Evolutionary conservation across 2,113 vertebrate genomes (phyloP).

Genomic region (Oophaga pumilio): DNA sequence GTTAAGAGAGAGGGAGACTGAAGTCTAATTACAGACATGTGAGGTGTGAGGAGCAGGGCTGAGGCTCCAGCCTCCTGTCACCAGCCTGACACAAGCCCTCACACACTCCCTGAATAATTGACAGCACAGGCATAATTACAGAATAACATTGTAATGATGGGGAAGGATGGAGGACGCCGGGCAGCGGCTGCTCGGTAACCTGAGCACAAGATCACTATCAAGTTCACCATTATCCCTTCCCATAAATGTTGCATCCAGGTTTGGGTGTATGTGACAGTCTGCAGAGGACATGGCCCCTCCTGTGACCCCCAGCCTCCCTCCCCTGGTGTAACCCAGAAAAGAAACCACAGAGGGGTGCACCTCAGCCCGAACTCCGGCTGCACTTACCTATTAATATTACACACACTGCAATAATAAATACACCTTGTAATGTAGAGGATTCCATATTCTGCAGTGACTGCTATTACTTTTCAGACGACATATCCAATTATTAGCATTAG

Average conservation of each 20-base stretch:
- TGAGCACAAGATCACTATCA: constrained; percentile 69
- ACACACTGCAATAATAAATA: background rate
- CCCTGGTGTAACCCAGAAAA: background rate
- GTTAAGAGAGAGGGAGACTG: constrained; percentile 39
- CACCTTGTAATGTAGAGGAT: no score
- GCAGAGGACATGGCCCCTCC: constrained; percentile 42
- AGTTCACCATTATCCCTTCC: constrained; percentile 66
- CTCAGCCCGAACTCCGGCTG: background rate
- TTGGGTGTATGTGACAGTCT: constrained; percentile 62
- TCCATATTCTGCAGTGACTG: background rate
- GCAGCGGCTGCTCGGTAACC: constrained; percentile 71
- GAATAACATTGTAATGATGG: constrained; percentile 86
- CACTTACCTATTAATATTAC: background rate
- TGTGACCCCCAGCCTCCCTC: constrained; percentile 10
- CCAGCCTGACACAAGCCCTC: constrained; percentile 71
- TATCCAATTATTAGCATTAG: background rate
- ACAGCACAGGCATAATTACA: constrained; percentile 90
- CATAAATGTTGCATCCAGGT: constrained; percentile 75
- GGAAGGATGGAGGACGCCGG: constrained; percentile 68
- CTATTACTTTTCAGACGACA: background rate
- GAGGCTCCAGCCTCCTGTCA: constrained; percentile 61
- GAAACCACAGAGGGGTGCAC: background rate
- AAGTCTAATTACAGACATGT: constrained; percentile 56
- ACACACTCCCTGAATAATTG: constrained; percentile 84
- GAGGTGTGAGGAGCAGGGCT: constrained; percentile 50